Evolutionary conservation across 2,113 vertebrate species (phyloP).

Genomic region (Phalacrocorax pelagicus): DNA sequence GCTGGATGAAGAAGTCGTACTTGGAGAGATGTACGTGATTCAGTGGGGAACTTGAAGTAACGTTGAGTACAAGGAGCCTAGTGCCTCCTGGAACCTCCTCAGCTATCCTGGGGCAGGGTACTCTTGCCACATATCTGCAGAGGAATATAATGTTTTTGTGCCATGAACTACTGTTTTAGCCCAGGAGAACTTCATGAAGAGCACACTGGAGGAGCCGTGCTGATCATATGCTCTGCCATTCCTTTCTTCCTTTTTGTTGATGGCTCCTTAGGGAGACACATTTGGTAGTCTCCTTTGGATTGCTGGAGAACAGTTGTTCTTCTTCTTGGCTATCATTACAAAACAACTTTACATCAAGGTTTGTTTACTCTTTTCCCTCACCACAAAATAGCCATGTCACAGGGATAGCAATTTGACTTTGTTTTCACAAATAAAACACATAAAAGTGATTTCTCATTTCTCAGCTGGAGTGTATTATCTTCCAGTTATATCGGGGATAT

Average conservation of each 20-base stretch:
- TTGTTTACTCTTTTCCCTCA: background rate
- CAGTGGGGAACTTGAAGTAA: background rate
- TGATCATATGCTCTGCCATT: background rate
- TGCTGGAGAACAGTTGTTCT: background rate
- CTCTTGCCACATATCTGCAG: background rate
- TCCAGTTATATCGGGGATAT: background rate
- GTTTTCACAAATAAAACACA: background rate
- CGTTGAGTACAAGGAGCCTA: background rate
- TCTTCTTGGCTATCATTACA: background rate
- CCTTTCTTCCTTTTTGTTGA: background rate
- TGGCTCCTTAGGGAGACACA: background rate
- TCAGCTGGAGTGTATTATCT: background rate
- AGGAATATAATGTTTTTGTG: background rate
- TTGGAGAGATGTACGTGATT: background rate
- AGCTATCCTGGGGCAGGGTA: background rate
- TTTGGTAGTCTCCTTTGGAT: background rate
- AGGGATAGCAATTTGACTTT: background rate
- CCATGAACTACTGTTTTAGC: background rate
- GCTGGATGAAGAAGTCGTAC: background rate
- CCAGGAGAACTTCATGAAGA: background rate
- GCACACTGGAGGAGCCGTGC: background rate
- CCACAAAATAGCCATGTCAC: background rate
- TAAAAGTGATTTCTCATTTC: background rate
- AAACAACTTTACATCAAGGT: rapidly evolving
- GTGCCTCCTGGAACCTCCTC: background rate